Percentiles rank a stretch among this genome's conserved stretches.
These are phyloP conservation scores for Psylliodes chrysocephalus DNA, from an alignment of 2,888 invertebrate species.

Conservation along the genomic window DNA sequence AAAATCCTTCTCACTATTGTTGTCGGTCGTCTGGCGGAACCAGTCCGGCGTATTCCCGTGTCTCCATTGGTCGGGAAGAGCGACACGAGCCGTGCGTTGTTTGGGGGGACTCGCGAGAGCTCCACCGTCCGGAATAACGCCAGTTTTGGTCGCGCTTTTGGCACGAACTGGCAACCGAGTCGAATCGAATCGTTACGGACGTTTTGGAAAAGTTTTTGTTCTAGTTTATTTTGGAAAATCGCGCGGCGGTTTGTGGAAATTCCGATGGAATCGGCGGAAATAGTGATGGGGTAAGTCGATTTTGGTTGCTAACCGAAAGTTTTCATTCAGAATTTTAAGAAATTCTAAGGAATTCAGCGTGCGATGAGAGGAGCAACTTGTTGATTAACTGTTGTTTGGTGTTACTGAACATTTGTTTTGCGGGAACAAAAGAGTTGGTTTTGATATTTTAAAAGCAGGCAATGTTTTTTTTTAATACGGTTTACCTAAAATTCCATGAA, in stretches of 20 bases:
- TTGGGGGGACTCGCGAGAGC: background rate
- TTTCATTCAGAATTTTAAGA: background rate
- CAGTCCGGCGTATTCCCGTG: conserved; percentile 10
- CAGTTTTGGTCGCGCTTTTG: conserved; percentile 11
- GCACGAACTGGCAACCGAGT: background rate
- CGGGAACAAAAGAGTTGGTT: too few species aligned
- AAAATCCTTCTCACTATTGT: conserved; percentile 16
- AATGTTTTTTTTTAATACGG: too few species aligned
- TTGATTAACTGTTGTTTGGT: background rate
- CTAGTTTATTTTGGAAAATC: background rate
- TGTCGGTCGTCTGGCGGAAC: conserved; percentile 12
- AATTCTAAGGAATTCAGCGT: too few species aligned
- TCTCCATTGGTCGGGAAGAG: conserved; percentile 13
- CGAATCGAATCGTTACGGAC: background rate
- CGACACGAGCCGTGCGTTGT: conserved; percentile 7
- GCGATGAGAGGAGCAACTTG: too few species aligned
- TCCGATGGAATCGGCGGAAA: background rate
- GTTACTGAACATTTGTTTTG: too few species aligned
- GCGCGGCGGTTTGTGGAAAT: background rate
- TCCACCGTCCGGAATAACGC: background rate
- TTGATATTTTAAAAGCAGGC: too few species aligned
- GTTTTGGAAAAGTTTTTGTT: background rate
- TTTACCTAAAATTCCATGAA: too few species aligned
- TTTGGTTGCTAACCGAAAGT: background rate
- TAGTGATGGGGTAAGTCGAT: background rate